These are phyloP conservation scores for Brachyistius frenatus DNA, from an alignment of 2,113 vertebrate species.

Conservation along the genomic window DNA sequence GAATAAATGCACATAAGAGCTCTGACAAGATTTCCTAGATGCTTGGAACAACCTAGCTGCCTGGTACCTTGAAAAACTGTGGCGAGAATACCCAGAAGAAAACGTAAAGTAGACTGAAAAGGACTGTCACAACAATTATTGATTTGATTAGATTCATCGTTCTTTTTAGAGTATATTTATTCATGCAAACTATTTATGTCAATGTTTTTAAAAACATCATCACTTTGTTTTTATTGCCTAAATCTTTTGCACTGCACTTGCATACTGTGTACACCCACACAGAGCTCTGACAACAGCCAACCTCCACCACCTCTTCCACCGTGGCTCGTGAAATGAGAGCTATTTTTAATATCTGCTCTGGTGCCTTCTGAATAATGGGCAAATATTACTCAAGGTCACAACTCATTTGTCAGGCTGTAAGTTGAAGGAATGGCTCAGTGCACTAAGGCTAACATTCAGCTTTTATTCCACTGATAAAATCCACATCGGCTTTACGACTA, in stretches of 20 bases:
- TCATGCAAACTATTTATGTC: not conserved
- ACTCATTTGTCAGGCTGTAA: slow-evolving; percentile 84
- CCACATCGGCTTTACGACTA: slow-evolving; percentile 72
- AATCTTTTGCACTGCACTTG: not conserved
- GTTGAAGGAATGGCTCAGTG: slow-evolving; percentile 77
- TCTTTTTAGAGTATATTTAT: not conserved
- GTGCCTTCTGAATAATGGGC: slow-evolving; percentile 83
- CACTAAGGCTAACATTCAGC: slow-evolving; percentile 74
- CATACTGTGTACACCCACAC: slow-evolving; percentile 72
- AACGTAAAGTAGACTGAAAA: too few relatives aligned
- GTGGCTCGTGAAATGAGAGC: slow-evolving; percentile 78
- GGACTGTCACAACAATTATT: too few relatives aligned
- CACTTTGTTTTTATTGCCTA: not conserved
- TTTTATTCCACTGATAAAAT: slow-evolving; percentile 80
- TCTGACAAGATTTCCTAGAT: too few relatives aligned
- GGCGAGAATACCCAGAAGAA: too few relatives aligned
- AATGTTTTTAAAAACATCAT: not conserved
- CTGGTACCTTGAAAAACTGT: too few relatives aligned
- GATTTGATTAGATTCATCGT: too few relatives aligned
- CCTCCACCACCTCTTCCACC: slow-evolving; percentile 35
- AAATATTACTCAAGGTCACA: slow-evolving; percentile 85
- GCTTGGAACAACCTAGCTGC: too few relatives aligned
- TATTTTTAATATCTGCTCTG: slow-evolving; percentile 86
- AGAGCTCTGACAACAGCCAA: slow-evolving; percentile 33
- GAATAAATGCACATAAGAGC: not conserved